Percentiles rank a stretch among this genome's conserved stretches.
phyloP scores from a whole-genome alignment of 2,888 invertebrate genomes.

The Artemia sp. region DNA sequence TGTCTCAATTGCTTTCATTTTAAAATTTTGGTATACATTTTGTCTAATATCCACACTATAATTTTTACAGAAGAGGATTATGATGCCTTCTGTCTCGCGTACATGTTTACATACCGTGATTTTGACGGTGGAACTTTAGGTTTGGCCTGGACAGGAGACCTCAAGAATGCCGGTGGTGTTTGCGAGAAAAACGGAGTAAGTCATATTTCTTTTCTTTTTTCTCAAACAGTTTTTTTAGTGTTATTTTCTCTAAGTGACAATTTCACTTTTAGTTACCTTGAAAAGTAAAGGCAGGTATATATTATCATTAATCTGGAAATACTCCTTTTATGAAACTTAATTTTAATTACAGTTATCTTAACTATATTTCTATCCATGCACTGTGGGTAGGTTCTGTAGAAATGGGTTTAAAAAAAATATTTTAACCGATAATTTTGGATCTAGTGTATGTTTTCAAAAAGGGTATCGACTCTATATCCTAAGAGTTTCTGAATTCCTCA shows the following conservation, averaged over 20 bases:
- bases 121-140: conserved; percentile 92
- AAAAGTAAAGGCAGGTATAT: not conserved
- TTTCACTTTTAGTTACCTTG: not conserved
- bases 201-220: conserved; percentile 24
- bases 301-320: not conserved
- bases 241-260: not conserved
- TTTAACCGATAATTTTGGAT: too few species aligned
- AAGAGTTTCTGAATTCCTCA: too few species aligned
- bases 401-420: too few species aligned
- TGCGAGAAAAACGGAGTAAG: conserved; percentile 90
- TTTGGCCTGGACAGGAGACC: conserved; percentile 90
- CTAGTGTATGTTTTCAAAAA: too few species aligned
- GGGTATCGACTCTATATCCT: too few species aligned
- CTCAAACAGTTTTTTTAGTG: conserved; percentile 12
- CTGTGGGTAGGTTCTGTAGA: not conserved
- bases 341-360: not conserved
- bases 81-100: conserved; percentile 93
- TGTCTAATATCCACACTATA: too few species aligned
- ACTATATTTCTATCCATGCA: not conserved
- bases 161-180: conserved; percentile 91
- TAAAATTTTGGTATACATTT: too few species aligned
- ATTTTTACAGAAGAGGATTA: conserved; percentile 72
- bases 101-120: conserved; percentile 94
- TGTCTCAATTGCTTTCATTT: too few species aligned
- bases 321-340: not conserved